These are phyloP conservation scores for Diaprepes abbreviatus DNA, from an alignment of 2,888 invertebrate genomes.

Conservation along the genomic window DNA sequence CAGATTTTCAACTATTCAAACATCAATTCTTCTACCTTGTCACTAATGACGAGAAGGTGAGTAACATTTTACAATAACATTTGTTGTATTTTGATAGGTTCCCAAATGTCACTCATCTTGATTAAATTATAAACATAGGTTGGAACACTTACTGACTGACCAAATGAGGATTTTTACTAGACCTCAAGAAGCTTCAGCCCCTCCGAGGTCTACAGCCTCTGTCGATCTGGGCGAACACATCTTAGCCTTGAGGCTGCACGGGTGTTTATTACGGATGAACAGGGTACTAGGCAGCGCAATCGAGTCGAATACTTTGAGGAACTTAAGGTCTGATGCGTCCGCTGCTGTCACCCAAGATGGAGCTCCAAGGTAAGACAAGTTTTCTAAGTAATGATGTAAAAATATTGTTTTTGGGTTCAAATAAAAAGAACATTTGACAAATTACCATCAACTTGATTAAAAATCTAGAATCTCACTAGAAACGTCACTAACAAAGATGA, in stretches of 20 bases:
- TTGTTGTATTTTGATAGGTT: no score
- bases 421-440: no score
- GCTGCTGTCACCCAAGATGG: slow-evolving; percentile 63
- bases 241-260: slow-evolving; percentile 60
- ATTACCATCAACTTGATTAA: no score
- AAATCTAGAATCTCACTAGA: no score
- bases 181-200: slow-evolving; percentile 41
- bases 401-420: no score
- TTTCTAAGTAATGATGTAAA: no score
- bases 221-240: slow-evolving; percentile 62
- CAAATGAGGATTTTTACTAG: slow-evolving; percentile 55
- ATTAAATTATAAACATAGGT: no score
- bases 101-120: no score
- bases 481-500: no score
- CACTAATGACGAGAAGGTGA: slow-evolving; percentile 53
- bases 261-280: slow-evolving; percentile 61
- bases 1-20: slow-evolving; percentile 52
- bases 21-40: slow-evolving; percentile 54
- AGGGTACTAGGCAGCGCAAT: slow-evolving; percentile 56
- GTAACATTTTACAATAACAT: no score
- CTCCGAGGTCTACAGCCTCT: slow-evolving; percentile 46
- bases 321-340: slow-evolving; percentile 45
- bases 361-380: slow-evolving; percentile 56
- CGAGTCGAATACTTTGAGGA: slow-evolving; percentile 49
- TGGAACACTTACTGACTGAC: slow-evolving; percentile 56